Conservation (phyloP, 1,140 invertebrate species). For the Drosophila ambigua region DNA sequence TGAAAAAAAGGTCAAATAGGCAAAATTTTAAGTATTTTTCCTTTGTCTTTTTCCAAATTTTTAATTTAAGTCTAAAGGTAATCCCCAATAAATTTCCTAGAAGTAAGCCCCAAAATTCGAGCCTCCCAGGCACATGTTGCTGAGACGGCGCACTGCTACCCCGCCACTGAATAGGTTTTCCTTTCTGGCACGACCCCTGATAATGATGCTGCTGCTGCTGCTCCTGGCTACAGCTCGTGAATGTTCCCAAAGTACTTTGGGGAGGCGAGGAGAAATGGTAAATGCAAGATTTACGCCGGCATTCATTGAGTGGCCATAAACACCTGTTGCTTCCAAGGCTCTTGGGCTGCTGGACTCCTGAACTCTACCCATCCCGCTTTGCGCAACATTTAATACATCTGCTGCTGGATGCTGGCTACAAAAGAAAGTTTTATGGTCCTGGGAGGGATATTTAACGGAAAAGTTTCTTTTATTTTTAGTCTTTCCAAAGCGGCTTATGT, state of each 20-base stretch:
- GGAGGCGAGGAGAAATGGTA: conserved; percentile 31
- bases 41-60: no score
- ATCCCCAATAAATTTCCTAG: no score
- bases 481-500: conserved; percentile 53
- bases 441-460: background rate
- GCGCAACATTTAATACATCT: conserved; percentile 38
- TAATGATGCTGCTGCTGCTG: background rate
- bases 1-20: no score
- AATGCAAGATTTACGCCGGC: conserved; percentile 79
- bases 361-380: background rate
- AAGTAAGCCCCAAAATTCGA: background rate
- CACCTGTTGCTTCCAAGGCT: conserved; percentile 65
- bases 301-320: conserved; percentile 69
- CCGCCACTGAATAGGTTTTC: background rate
- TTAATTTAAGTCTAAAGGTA: no score
- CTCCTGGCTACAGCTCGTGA: conserved; percentile 33
- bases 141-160: conserved; percentile 50
- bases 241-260: conserved; percentile 41
- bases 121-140: conserved; percentile 58
- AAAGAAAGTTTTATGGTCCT: conserved; percentile 56
- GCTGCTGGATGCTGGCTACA: conserved; percentile 32
- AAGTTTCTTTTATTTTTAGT: conserved; percentile 47
- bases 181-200: background rate
- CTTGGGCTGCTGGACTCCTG: conserved; percentile 20
- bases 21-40: no score